Base-by-base conservation (phyloP, 2,888 invertebrate species). In the Megastigmus dorsalis region DNA sequence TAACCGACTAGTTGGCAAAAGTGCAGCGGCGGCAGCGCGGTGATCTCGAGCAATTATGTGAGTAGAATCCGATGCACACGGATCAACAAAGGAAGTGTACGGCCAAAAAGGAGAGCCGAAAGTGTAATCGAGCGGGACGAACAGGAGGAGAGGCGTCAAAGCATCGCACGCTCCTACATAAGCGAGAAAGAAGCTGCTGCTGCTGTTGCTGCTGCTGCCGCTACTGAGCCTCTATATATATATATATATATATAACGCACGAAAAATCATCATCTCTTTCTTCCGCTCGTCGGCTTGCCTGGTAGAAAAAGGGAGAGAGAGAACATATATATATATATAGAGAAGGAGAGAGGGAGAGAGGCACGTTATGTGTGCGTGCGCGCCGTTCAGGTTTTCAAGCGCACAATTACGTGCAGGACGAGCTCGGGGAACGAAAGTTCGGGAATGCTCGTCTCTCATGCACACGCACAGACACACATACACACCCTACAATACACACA, bases 361-460 rank as follows among this genome's bases (percentile, higher is more conserved):
- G 9, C 15, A 36, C n/a, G 50, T 5, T 28, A 36, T 45, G n/a
- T n/a, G n/a, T n/a, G 57, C 30, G 69, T 52, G 68, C 23, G 52
- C 7, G n/a, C 33, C n/a, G 60, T 60, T 60, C 60, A 43, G 43
- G 60, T 69, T 69, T 52, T 23, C 69, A 23, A 28, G 52, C 59
- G 26, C 30, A 60, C 69, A 60, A 69, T 60, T 60, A 60, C 60
- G 67, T 33, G 23, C n/a, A 26, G 30, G 15, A 63, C n/a, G 18
- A 38, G 13, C 36, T 10, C n/a, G n/a, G 38, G 30, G 23, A 36
- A 20, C 43, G 69, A 69, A 69, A 30, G 50, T 69, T 69, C 69
- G 69, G 69, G 69, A 69, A 69, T 69, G 60, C 69, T 60, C 30
- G 20, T 2, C 33, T 41, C 28, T 28, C 41, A n/a, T n/a, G n/a